phyloP scores from a whole-genome alignment of 2,113 vertebrate genomes.

The Garra rufa region DNA sequence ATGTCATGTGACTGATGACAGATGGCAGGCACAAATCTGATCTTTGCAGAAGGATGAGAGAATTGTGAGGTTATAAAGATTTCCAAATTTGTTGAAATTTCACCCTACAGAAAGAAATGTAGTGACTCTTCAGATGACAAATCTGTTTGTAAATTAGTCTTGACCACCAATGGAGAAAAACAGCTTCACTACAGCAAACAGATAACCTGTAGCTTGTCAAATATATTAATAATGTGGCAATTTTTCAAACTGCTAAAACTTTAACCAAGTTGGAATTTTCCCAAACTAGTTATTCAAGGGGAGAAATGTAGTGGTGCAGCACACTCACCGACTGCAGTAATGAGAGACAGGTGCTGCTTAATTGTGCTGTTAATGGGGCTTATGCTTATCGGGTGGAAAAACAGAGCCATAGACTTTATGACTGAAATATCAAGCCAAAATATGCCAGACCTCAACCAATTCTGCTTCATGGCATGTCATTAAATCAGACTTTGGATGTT shows the following conservation, averaged over 20 bases:
- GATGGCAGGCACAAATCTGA: slow-evolving; percentile 3
- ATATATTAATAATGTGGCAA: not conserved
- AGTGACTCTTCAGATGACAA: not conserved
- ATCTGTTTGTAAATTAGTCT: not conserved
- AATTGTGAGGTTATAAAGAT: not conserved
- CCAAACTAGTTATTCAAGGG: not conserved
- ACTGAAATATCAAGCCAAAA: slow-evolving; percentile 5
- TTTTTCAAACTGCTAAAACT: not conserved
- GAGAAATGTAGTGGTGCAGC: not conserved
- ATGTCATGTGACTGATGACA: slow-evolving; percentile 4
- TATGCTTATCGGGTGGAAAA: slow-evolving; percentile 11
- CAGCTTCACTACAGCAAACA: not conserved
- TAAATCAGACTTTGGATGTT: slow-evolving; percentile 13
- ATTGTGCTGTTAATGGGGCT: slow-evolving; percentile 19
- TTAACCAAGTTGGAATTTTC: not conserved
- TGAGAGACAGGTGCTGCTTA: not conserved
- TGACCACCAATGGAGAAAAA: not conserved
- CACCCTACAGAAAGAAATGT: not conserved
- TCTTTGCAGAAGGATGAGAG: not conserved
- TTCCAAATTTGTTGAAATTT: not conserved
- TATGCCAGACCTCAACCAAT: not conserved
- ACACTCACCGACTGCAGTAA: not conserved
- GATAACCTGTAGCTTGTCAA: not conserved
- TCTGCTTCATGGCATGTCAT: not conserved
- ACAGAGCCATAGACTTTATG: not conserved